These are phyloP conservation scores for Lutraria lutraria DNA, from an alignment of 2,888 invertebrate species.

Conservation along the genomic window DNA sequence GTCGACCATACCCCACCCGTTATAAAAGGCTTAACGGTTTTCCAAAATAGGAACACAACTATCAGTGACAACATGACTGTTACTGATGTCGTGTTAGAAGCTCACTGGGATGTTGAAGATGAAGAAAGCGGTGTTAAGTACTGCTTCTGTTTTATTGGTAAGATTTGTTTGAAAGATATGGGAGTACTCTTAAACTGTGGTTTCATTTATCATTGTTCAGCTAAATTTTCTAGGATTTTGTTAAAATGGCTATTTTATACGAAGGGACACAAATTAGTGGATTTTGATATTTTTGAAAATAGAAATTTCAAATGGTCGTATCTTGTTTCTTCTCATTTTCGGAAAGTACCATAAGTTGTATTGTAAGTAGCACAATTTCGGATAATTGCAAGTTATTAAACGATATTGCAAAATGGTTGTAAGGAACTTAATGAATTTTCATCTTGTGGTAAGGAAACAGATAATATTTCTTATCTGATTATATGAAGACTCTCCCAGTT, in stretches of 20 bases:
- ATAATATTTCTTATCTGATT: neutral
- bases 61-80: neutral
- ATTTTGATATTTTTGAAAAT: too few relatives aligned
- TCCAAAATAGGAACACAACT: neutral
- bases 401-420: neutral
- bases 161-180: neutral
- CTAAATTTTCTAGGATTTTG: too few relatives aligned
- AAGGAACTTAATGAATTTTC: neutral
- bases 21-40: neutral
- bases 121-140: constrained; percentile 41
- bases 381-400: neutral
- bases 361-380: too few relatives aligned
- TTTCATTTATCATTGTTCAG: too few relatives aligned
- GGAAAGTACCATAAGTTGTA: too few relatives aligned
- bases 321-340: too few relatives aligned
- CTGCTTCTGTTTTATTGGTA: constrained; percentile 49
- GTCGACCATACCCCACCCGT: constrained; percentile 65
- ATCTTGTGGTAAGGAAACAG: neutral
- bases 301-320: too few relatives aligned
- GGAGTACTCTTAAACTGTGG: neutral
- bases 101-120: constrained; percentile 36
- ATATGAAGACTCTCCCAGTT: neutral
- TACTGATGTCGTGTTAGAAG: neutral
- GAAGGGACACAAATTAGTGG: too few relatives aligned
- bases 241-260: too few relatives aligned